Evolutionary conservation across 1,140 invertebrate species (phyloP), one percentile per base, ranked within the genome.

Genomic region (Drosophila lacertosa): DNA sequence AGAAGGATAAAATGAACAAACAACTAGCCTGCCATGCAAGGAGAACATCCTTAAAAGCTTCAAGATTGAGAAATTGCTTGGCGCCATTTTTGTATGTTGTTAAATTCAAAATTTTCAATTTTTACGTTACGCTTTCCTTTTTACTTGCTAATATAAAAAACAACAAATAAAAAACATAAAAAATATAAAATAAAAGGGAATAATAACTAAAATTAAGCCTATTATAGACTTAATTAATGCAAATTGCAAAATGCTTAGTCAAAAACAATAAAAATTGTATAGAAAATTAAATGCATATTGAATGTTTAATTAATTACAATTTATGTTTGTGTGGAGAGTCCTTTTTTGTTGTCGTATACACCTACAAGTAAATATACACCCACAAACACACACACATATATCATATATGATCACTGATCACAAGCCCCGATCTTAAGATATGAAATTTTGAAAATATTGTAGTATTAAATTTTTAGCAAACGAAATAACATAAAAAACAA

Each of bases 221-320:
- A 84, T 88, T 81, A 88, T 86, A 86, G 81, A 88, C 70, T 81
- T 86, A 86, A 86, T 84, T 84, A 84, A 84, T 77, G 72, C 76
- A 84, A 83, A 76, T 84, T 76, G 76, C 72, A 78, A 81, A 88
- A 77, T 88, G 81, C 82, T 81, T 86, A 86, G 81, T 86, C 81
- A 86, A 86, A 70, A 86, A 84, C 81, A 86, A 84, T 84, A 86
- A 84, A 80, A 84, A 81, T 86, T 84, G 81, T 84, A 86, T 84
- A 84, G 81, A 86, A 86, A 84, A 84, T 84, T 84, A 77, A 77
- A 66, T 70, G 76, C 75, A 73, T 79, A 75, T 59, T 59, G 57
- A 82, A 83, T 75, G 67, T 84, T 84, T 80, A 80, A 84, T 84
- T 84, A 84, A 76, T 86, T 73, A 75, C 74, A 63, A 76, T 48